These are phyloP conservation scores for Perca flavescens DNA, from an alignment of 2,113 vertebrate species.

Conservation along the genomic window DNA sequence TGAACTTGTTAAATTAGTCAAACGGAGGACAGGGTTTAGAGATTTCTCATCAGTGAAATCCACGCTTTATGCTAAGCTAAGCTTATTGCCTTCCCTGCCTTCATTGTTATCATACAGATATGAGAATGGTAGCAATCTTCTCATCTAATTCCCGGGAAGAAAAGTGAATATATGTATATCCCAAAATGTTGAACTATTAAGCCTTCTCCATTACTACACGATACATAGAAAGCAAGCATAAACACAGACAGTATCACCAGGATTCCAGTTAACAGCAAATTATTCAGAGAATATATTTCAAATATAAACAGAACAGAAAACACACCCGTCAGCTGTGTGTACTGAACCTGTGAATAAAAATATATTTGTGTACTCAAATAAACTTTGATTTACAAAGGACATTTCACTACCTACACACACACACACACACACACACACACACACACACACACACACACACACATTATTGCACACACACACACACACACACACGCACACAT, in stretches of 20 bases:
- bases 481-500: background rate
- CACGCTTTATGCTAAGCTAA: background rate
- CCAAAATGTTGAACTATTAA: too few species aligned
- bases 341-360: background rate
- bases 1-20: background rate
- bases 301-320: background rate
- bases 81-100: background rate
- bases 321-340: constrained; percentile 17
- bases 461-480: too few species aligned
- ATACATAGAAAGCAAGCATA: too few species aligned
- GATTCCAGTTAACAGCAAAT: background rate
- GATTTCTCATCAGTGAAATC: background rate
- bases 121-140: background rate
- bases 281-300: background rate
- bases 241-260: background rate
- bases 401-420: background rate
- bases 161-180: background rate
- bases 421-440: too few species aligned
- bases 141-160: background rate
- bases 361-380: constrained; percentile 6
- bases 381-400: constrained; percentile 30
- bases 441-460: background rate
- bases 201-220: background rate
- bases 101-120: background rate
- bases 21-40: background rate